phyloP scores from a whole-genome alignment of 1,140 invertebrate genomes.

The Ceratina calcarata region DNA sequence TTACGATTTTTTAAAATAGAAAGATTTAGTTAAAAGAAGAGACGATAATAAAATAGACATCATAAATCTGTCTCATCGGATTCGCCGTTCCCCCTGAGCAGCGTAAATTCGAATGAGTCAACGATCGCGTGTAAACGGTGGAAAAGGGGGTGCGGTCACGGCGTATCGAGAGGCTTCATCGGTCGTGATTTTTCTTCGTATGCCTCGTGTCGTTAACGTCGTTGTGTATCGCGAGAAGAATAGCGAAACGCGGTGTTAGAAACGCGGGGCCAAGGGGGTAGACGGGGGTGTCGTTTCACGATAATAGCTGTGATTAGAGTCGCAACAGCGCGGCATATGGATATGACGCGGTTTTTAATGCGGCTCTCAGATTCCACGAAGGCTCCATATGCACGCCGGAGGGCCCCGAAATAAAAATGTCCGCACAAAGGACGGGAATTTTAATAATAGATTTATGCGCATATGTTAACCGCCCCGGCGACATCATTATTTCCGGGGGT shows the following conservation, averaged over 20 bases:
- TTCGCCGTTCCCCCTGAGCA: background rate
- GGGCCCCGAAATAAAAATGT: slow-evolving; percentile 75
- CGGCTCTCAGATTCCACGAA: slow-evolving; percentile 64
- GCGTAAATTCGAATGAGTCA: background rate
- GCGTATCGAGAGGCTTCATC: slow-evolving; percentile 17
- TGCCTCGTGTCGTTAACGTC: slow-evolving; percentile 47
- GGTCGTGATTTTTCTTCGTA: slow-evolving; percentile 43
- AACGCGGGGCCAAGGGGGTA: slow-evolving; percentile 9
- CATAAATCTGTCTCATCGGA: no score
- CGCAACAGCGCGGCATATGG: slow-evolving; percentile 71
- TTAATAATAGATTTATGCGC: slow-evolving; percentile 81
- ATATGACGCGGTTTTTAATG: slow-evolving; percentile 67
- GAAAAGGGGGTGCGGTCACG: background rate
- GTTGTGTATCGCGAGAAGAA: slow-evolving; percentile 35
- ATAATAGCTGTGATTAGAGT: slow-evolving; percentile 65
- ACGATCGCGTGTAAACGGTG: background rate
- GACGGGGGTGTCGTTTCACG: slow-evolving; percentile 42
- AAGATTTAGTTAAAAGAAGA: no score
- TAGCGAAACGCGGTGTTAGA: slow-evolving; percentile 41
- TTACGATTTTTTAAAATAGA: no score
- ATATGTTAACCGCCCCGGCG: slow-evolving; percentile 71
- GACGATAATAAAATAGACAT: no score
- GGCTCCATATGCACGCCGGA: slow-evolving; percentile 75
- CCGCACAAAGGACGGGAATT: slow-evolving; percentile 75
- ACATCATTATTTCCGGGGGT: slow-evolving; percentile 63